Percentiles rank a stretch among this genome's conserved stretches.
Conservation (phyloP, 2,113 vertebrate species). For the Turdus rufiventris region DNA sequence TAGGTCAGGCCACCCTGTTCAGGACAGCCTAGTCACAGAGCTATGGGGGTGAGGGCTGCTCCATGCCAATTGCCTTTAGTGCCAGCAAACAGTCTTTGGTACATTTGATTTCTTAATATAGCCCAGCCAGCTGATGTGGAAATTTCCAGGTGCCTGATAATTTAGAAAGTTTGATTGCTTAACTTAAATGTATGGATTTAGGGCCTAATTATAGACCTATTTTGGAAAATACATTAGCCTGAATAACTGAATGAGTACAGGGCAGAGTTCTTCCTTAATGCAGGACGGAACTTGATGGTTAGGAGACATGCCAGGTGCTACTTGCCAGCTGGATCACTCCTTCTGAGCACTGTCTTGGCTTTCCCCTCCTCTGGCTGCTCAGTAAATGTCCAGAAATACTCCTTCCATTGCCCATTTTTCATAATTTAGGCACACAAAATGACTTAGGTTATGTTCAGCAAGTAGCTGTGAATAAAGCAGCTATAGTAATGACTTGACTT, state of each 20-base stretch:
- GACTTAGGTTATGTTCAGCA: neutral
- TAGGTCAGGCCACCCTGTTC: neutral
- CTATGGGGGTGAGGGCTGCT: neutral
- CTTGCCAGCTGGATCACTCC: neutral
- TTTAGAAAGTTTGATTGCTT: neutral
- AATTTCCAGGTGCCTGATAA: neutral
- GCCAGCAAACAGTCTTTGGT: neutral
- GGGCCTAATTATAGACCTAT: neutral
- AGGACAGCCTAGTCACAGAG: neutral
- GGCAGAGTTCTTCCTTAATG: neutral
- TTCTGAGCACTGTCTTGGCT: neutral
- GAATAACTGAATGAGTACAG: neutral
- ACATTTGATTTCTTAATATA: neutral
- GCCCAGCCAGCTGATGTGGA: neutral
- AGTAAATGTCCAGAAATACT: neutral
- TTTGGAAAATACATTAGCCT: neutral
- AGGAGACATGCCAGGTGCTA: neutral
- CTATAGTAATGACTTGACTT: neutral
- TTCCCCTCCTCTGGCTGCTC: neutral
- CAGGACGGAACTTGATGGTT: neutral
- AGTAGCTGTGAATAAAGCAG: neutral
- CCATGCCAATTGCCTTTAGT: neutral
- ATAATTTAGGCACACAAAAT: neutral
- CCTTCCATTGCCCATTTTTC: neutral
- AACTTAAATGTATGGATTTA: constrained; percentile 8